These are phyloP conservation scores for Chaunax sp. DNA, from an alignment of 2,797 vertebrate genomes.

Conservation along the genomic window DNA sequence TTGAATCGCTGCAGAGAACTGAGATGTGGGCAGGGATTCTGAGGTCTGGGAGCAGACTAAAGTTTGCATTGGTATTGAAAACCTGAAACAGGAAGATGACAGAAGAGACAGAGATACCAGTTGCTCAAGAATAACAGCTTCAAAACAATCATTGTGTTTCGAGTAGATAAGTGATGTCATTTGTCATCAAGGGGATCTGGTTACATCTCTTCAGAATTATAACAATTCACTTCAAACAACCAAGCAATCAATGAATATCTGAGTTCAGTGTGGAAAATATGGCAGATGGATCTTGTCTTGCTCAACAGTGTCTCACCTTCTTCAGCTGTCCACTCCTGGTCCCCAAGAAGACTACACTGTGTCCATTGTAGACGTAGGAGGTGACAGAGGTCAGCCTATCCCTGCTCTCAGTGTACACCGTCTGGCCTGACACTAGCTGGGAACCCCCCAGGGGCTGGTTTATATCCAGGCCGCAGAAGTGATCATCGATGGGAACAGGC, in stretches of 20 bases:
- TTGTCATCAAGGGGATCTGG: slow-evolving; percentile 18
- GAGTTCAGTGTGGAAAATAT: not conserved
- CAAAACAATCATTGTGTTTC: slow-evolving; percentile 4
- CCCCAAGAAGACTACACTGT: slow-evolving; percentile 94
- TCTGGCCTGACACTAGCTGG: slow-evolving; percentile 88
- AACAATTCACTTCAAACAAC: slow-evolving; percentile 4
- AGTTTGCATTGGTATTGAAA: not conserved
- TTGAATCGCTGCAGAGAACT: too few species aligned
- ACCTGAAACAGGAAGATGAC: not conserved
- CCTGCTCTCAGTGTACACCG: slow-evolving; percentile 88
- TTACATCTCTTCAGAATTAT: slow-evolving; percentile 3
- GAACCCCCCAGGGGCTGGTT: slow-evolving; percentile 95
- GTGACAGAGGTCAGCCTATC: slow-evolving; percentile 93
- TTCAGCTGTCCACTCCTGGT: slow-evolving; percentile 92
- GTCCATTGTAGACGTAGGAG: slow-evolving; percentile 92
- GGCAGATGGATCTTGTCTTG: not conserved
- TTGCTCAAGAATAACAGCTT: slow-evolving; percentile 1
- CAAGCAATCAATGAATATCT: not conserved
- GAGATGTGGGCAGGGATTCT: not conserved
- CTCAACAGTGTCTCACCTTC: slow-evolving; percentile 85
- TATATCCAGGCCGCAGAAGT: slow-evolving; percentile 96
- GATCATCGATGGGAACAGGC: slow-evolving; percentile 97
- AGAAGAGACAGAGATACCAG: too few species aligned
- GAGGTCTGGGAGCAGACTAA: not conserved
- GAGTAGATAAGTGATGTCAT: slow-evolving; percentile 3